Evolutionary conservation across 2,797 vertebrate species (phyloP), one percentile per base, ranked within the genome.

Genomic region (Sibirionetta formosa): DNA sequence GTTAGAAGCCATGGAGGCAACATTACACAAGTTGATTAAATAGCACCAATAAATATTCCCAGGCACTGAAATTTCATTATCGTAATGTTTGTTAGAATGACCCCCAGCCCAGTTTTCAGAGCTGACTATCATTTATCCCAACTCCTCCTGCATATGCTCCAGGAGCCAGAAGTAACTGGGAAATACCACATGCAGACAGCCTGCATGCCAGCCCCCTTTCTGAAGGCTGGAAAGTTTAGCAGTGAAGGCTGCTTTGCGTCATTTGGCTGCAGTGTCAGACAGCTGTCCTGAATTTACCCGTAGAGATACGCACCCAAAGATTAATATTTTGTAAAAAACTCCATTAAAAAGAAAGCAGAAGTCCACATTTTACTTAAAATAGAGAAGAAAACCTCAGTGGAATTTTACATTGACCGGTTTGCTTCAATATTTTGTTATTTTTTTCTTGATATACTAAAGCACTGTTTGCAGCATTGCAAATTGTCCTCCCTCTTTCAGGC

Each of bases 11-110:
- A 17, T 40, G 22, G 68, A 50, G 44, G 58, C 53, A 88, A 2
- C 33, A 61, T 38, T 83, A 54, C 24, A 71, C 53, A 57, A 89
- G 36, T 36, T 72, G 44, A 78, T 78, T 71, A 94, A 89, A 80
- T 31, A 89, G 46, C 31, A 90, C 17, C 40, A 71, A 75, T 1
- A 8, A 79, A 92, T 66, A 70, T 51, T 80, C 33, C 24, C 11
- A 61, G 9, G 22, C 61, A 61, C 19, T 65, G 17, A 91, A 82
- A 82, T 57, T 75, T 92, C 82, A 78, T 82, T 82, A 92, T 35
- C 61, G 11, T 66, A 69, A 69, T 63, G 42, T 63, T 68, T 88
- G 33, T 53, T n/a, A 79, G 81, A 82, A 82, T 57, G 57, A 75
- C 12, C 51, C 46, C 57, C 81, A 70, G 63, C 40, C 82, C 29